Evolutionary conservation across 1,140 invertebrate species (phyloP), one percentile per base, ranked within the genome.

Genomic region (Xylocopa sonorina): DNA sequence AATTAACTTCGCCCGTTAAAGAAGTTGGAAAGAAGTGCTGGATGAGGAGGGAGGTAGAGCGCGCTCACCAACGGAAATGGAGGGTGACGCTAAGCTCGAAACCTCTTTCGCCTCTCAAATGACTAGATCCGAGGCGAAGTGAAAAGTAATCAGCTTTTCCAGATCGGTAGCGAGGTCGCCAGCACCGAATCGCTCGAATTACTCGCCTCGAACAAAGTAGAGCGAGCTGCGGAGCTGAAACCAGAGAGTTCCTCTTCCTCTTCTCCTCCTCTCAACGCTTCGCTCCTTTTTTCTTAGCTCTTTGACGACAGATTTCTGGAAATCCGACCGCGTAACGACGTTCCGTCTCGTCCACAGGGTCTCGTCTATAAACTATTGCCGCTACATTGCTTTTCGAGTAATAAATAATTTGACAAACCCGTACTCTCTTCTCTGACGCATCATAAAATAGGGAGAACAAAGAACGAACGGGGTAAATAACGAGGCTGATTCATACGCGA

Each of bases 101-200:
- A 82, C 74, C 71, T 51, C 80, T 82, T 83, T 81, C 64, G 78
- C 29, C 71, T 69, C n/a, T 50, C 34, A 64, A 83, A 83, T 82
- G 82, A 83, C 80, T 67, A 74, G 46, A 48, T 68, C 66, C 50
- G 58, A 83, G 51, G 74, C 73, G 80, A 67, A 77, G 74, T 82
- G 69, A 82, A 78, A 83, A 78, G 67, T 83, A 83, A 83, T 83
- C 81, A 81, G 82, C 76, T 83, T 83, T 83, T 82, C 80, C 74
- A 53, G 62, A 75, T 75, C 73, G 62, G 73, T 75, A 46, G 62
- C 48, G 50, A 38, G 38, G 18, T 48, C 55, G 34, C 18, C 14
- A 21, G 21, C 14, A 7, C 14, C 34, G 46, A 51, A 66, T 66
- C 73, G 73, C 38, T 43, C 48, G 62, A 75, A 29, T 24, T 64